Base-by-base conservation (phyloP, 2,888 invertebrate genomes). In the Cryptocephalus primarius region DNA sequence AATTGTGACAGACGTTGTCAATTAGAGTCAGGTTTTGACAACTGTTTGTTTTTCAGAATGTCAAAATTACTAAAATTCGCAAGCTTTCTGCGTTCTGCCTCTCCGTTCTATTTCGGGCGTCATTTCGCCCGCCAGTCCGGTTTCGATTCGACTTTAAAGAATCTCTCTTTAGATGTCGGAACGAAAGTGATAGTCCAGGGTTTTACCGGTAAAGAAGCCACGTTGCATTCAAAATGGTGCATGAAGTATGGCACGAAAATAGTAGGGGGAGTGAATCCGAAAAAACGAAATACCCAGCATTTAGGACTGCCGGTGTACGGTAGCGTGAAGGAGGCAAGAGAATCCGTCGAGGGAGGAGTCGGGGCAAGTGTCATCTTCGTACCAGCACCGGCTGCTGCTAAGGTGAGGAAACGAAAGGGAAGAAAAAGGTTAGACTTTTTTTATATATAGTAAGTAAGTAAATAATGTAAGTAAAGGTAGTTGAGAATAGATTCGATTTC, bases 221-320 rank as follows among this genome's bases (percentile, higher is more conserved):
- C 79, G 11, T 78, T 78, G 60, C 80, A 81, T 62, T 76, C 80
- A 55, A 77, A 83, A 61, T 81, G 85, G 63, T 83, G 86, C 32
- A 73, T 90, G 43, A 83, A 85, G 55, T 89, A 89, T 76, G 87
- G 87, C 42, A 85, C 88, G 1, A 78, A 81, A 55, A 70, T 93
- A 58, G 90, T 92, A 45, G 93, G 92, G 48, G 92, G 83, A 50
- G 78, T 80, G 40, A 80, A 76, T 43, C 83, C 83, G 9, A 86
- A 85, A 48, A 94, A 91, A 71, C 91, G 85, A 39, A 91, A 90
- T 33, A 75, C 78, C 53, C 79, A 76, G 47, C 92, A 93, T 72
- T 73, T 92, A 47, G 85, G 82, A 50, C 73, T 83, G 48, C 90
- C 91, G 12, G 73, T 75, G 4, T 75, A 75, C 52, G 70, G 70